phyloP scores from a whole-genome alignment of 2,797 vertebrate species.

The Ispidina lecontei region DNA sequence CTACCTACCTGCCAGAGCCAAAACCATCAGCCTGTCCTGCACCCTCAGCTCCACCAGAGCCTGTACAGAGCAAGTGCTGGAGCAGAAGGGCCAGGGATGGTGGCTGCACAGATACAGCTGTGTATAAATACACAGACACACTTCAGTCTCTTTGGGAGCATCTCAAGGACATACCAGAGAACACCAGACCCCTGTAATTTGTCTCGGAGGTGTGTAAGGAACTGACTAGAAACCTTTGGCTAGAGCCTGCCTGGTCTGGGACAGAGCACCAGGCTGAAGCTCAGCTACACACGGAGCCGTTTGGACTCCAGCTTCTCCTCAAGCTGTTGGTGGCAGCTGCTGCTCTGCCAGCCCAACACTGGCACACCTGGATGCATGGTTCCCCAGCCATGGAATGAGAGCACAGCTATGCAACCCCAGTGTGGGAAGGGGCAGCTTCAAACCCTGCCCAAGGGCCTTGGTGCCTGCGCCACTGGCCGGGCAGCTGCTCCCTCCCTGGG shows the following conservation, averaged over 20 bases:
- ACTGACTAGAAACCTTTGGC: no score
- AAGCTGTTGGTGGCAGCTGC: background rate
- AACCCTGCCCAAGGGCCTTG: no score
- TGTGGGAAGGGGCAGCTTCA: background rate
- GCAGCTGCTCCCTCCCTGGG: background rate
- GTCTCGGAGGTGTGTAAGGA: background rate
- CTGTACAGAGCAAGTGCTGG: background rate
- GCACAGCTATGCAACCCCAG: background rate
- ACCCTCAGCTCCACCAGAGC: background rate
- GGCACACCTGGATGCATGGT: accelerated
- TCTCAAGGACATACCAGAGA: background rate
- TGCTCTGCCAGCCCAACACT: background rate
- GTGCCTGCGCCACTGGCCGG: no score
- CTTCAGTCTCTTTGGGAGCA: background rate
- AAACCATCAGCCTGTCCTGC: accelerated
- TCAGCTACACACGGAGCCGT: accelerated
- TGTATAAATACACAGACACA: accelerated
- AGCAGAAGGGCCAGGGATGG: accelerated
- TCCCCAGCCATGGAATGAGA: background rate
- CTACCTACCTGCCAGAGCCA: background rate
- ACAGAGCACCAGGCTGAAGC: no score
- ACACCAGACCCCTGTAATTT: accelerated
- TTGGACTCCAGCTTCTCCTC: accelerated
- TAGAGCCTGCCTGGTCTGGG: background rate
- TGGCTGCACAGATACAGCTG: accelerated